Conservation (phyloP, 2,888 invertebrate species). For the Eristalis tenax region DNA sequence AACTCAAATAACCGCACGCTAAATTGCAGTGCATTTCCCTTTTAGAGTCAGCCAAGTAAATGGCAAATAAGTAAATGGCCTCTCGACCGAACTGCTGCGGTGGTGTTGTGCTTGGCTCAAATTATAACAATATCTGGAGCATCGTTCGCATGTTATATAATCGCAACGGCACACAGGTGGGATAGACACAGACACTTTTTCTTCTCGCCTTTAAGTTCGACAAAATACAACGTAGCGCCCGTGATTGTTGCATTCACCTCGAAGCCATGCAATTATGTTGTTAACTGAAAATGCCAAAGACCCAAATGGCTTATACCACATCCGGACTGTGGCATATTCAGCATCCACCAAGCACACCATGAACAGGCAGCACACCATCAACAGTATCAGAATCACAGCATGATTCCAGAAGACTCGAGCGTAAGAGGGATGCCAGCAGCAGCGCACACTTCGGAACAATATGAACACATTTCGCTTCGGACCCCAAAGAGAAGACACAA, state of each 20-base stretch:
- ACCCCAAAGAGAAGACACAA: constrained; percentile 37
- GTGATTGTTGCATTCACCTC: constrained; percentile 67
- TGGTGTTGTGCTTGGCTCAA: constrained; percentile 16
- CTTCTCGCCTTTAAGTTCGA: constrained; percentile 22
- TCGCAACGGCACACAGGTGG: constrained; percentile 45
- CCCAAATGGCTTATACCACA: constrained; percentile 63
- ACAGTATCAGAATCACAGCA: constrained; percentile 63
- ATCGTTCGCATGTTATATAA: constrained; percentile 67
- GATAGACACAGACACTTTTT: constrained; percentile 20
- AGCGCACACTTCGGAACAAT: constrained; percentile 42
- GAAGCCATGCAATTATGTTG: constrained; percentile 63
- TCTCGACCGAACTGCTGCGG: constrained; percentile 7
- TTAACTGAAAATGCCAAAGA: constrained; percentile 65
- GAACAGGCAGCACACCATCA: constrained; percentile 14
- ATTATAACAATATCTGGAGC: constrained; percentile 54
- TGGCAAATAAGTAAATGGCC: constrained; percentile 51
- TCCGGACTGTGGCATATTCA: constrained; percentile 52
- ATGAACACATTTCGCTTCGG: constrained; percentile 42
- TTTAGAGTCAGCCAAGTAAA: constrained; percentile 47
- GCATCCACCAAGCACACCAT: background rate
- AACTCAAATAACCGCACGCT: constrained; percentile 43
- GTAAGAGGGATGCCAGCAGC: constrained; percentile 15
- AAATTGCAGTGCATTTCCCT: constrained; percentile 50
- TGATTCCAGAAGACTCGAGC: constrained; percentile 40
- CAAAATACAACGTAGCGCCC: constrained; percentile 31